Base-by-base conservation (phyloP, 1,140 invertebrate genomes). In the Plutomurus gul region DNA sequence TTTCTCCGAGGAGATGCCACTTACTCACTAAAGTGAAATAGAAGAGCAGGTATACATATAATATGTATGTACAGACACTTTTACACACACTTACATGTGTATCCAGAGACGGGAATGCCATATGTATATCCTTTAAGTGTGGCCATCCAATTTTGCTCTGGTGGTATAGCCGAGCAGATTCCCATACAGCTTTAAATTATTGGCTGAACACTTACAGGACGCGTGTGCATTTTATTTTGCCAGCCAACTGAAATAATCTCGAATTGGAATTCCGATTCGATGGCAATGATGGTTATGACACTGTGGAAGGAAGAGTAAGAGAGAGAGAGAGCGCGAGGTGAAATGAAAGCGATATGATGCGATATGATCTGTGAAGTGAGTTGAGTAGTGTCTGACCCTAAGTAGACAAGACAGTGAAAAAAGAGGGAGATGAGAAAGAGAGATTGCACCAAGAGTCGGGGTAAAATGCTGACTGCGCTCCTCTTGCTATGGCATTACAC, bases 371-470 rank as follows among this genome's bases (percentile, higher is more conserved):
- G 27, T 65, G 51, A 65, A 65, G 56, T 30, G 56, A 65, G 56
- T 65, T 60, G 18, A 36, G 30, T 65, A 65, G 56, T 65, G 56
- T 65, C 56, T 65, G 27, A 13, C 27, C 25, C 8, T 33, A 36
- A 65, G 56, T n/a, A 65, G 56, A 65, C 27, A 65, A 65, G 56
- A 65, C 56, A 65, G 56, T 65, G 56, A 65, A 65, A 65, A n/a
- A 65, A 65, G 56, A 65, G 56, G 56, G 56, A 65, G 56, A 65
- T 65, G 22, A 51, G 47, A 51, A 51, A 22, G 56, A 65, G 56
- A 65, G 56, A 65, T 65, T 65, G 27, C 11, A n/a, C n/a, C n/a
- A 10, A n/a, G n/a, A 43, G 39, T 43, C n/a, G 10, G 27, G 18
- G 25, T 7, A 65, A 65, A 65, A 65, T 8, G 56, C 56, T 65